phyloP scores from a whole-genome alignment of 2,113 vertebrate genomes.

The Oenanthe melanoleuca region DNA sequence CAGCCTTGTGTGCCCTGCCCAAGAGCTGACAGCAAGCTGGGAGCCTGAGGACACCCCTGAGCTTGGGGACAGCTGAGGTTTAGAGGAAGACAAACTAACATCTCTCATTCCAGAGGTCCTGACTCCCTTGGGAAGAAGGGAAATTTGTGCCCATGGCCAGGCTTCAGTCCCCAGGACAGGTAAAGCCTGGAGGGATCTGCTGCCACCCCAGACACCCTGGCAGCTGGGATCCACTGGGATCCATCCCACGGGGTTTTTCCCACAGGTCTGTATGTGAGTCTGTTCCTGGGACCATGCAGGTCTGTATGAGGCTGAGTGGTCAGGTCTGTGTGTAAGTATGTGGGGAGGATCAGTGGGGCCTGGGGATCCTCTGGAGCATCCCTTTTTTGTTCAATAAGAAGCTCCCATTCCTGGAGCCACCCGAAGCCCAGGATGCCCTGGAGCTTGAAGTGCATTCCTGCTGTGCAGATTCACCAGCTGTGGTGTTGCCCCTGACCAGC shows the following conservation, averaged over 20 bases:
- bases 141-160: neutral
- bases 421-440: accelerated
- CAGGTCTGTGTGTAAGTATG: neutral
- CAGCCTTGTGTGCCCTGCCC: accelerated
- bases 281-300: accelerated
- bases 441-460: accelerated
- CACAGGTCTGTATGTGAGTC: accelerated
- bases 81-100: neutral
- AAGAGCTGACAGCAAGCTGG: neutral
- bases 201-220: neutral
- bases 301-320: neutral
- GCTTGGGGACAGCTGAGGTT: neutral
- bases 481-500: accelerated
- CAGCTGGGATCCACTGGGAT: neutral
- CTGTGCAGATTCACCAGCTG: neutral
- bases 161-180: neutral
- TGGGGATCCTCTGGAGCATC: neutral
- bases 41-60: neutral
- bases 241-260: accelerated
- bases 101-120: neutral
- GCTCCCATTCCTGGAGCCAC: neutral
- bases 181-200: neutral
- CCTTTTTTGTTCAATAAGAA: accelerated
- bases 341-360: neutral
- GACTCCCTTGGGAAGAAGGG: neutral